Evolutionary conservation across 1,140 invertebrate species (phyloP), one percentile per base, ranked within the genome.

Genomic region (Drosophila santomea): DNA sequence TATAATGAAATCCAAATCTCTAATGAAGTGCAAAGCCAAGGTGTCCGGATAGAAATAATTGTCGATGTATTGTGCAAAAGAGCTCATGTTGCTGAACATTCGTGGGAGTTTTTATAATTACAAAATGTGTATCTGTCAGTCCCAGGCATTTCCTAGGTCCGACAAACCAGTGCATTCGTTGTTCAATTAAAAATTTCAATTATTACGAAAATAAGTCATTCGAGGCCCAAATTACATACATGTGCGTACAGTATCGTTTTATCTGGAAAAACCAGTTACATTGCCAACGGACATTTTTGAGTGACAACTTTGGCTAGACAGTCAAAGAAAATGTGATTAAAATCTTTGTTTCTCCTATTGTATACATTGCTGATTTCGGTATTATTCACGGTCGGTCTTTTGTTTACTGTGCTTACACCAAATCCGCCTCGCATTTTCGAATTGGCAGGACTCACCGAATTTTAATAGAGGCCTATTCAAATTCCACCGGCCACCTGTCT

Each of bases 401-500:
- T 60, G 45, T 50, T 39, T 39, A 23, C 15, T 25, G 5, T 20
- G 32, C 12, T 59, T 20, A 58, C 38, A 23, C 43, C 1, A 44
- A 38, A 39, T 39, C 58, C 45, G 20, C 47, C 20, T 60, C 32
- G 15, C 44, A 25, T 25, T 25, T 25, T 25, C 44, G 15, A 11
- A 36, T 35, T 38, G 20, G n/a, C 48, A 28, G 20, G 35, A n/a
- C 17, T 8, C 48, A 14, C 35, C n/a, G n/a, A 23, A 32, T 62
- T 62, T 54, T 35, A 41, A 52, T 61, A 20, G 36, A 20, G 25
- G 36, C 48, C 59, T 12, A 43, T 56, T 56, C 20, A 56, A 41
- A 41, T 15, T 39, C n/a, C 11, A 10, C 10, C 15, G 44, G 12
- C 20, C 35, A 51, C 14, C 23, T 25, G n/a, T 28, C 15, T 23